Percentiles rank a stretch among this genome's conserved stretches.
These are phyloP conservation scores for Cygnus buccinator DNA, from an alignment of 2,113 vertebrate genomes.

Conservation along the genomic window DNA sequence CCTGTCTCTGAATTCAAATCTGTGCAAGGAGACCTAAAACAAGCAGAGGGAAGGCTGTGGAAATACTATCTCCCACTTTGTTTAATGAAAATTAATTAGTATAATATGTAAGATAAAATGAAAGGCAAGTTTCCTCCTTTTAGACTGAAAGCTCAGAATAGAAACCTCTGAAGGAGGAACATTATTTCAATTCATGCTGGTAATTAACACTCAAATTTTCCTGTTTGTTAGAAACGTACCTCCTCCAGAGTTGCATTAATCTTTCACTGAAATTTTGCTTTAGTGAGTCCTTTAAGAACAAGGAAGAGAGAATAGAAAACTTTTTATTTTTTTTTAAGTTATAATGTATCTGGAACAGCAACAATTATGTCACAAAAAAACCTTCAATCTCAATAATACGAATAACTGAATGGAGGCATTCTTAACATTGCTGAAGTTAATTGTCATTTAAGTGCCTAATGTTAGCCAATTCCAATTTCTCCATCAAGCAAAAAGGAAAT, in stretches of 20 bases:
- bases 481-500: slow-evolving; percentile 38
- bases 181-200: slow-evolving; percentile 30
- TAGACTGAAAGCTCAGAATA: background rate
- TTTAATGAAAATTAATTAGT: slow-evolving; percentile 16
- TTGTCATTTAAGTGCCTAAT: slow-evolving; percentile 36
- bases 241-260: slow-evolving; percentile 55
- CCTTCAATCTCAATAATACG: slow-evolving; percentile 25
- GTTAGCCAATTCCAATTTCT: slow-evolving; percentile 46
- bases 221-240: slow-evolving; percentile 49
- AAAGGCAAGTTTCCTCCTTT: slow-evolving; percentile 28
- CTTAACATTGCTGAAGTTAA: slow-evolving; percentile 42
- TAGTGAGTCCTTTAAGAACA: slow-evolving; percentile 24
- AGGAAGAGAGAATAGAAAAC: slow-evolving; percentile 31
- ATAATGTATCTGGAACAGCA: slow-evolving; percentile 10
- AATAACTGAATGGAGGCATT: slow-evolving; percentile 54
- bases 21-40: background rate
- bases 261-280: slow-evolving; percentile 53
- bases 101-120: background rate
- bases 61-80: background rate
- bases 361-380: slow-evolving; percentile 11
- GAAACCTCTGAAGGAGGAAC: slow-evolving; percentile 3
- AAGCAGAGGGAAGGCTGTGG: background rate
- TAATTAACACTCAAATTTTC: slow-evolving; percentile 50
- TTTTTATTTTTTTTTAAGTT: background rate
- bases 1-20: background rate